A percentile compares a stretch with the other conserved stretches of the same genome.
These are phyloP conservation scores for Anseranas semipalmata DNA, from an alignment of 2,113 vertebrate genomes.

Conservation along the genomic window DNA sequence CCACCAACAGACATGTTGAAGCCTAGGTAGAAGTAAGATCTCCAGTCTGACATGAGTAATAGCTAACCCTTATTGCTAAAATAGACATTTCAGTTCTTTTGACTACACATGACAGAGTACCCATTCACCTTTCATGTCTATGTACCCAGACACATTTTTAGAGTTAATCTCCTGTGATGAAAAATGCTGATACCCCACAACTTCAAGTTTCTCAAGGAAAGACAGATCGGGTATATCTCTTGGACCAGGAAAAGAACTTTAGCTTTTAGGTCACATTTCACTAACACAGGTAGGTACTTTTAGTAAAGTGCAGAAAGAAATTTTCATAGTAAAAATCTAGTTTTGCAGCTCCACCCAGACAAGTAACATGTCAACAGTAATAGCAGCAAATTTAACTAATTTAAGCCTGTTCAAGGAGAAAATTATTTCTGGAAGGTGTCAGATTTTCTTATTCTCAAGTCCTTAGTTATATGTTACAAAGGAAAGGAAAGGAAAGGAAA, in stretches of 20 bases:
- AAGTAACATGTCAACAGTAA: neutral
- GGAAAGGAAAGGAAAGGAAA: too few species aligned
- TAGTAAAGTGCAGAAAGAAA: neutral
- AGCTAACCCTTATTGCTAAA: neutral
- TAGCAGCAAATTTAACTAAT: neutral
- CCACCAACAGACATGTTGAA: neutral
- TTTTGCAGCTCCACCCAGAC: neutral
- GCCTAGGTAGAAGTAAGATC: neutral
- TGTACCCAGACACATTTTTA: neutral
- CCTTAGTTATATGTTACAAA: neutral
- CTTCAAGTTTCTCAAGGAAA: neutral
- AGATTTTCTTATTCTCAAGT: neutral
- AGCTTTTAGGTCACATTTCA: neutral
- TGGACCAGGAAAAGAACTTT: neutral
- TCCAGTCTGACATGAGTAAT: neutral
- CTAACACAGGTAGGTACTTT: neutral
- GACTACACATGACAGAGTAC: neutral
- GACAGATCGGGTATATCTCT: neutral
- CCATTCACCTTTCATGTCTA: neutral
- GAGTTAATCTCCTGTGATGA: neutral
- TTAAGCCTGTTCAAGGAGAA: neutral
- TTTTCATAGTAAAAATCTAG: neutral
- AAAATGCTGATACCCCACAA: neutral
- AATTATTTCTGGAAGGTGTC: neutral
- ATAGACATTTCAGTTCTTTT: neutral